Evolutionary conservation across 2,113 vertebrate genomes (phyloP).

Genomic region (Sylvietta virens): DNA sequence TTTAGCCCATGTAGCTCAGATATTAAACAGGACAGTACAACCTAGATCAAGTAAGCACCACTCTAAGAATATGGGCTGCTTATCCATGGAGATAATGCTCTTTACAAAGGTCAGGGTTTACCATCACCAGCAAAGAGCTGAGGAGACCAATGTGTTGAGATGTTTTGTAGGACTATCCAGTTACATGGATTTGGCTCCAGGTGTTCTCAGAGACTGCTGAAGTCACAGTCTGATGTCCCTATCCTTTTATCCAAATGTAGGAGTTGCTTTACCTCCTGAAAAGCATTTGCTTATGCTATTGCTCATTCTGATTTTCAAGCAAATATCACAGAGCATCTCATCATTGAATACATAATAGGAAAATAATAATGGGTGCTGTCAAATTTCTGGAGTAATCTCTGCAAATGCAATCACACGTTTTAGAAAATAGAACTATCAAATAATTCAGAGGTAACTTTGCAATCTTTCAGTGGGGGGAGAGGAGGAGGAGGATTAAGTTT

Average conservation of each 20-base stretch:
- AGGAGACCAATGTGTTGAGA: fast-evolving
- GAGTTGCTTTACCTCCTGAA: neutral
- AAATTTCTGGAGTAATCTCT: neutral
- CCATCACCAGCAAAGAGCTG: neutral
- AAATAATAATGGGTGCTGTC: conserved; percentile 28
- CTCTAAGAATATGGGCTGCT: neutral
- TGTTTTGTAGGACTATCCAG: neutral
- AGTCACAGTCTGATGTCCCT: neutral
- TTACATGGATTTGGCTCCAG: neutral
- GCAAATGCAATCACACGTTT: neutral
- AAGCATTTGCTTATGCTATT: neutral
- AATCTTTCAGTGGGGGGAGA: neutral
- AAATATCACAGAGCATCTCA: neutral
- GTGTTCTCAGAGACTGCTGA: neutral
- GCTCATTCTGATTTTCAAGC: neutral
- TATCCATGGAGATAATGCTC: neutral
- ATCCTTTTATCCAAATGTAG: neutral
- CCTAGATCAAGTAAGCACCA: neutral
- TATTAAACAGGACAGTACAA: neutral
- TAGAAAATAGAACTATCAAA: conserved; percentile 3
- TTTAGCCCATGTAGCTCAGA: neutral
- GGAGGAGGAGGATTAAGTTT: neutral
- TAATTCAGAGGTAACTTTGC: neutral
- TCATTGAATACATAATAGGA: neutral
- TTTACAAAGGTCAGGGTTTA: neutral